These are phyloP conservation scores for Drosophila antonietae DNA, from an alignment of 2,888 invertebrate genomes.

Conservation along the genomic window DNA sequence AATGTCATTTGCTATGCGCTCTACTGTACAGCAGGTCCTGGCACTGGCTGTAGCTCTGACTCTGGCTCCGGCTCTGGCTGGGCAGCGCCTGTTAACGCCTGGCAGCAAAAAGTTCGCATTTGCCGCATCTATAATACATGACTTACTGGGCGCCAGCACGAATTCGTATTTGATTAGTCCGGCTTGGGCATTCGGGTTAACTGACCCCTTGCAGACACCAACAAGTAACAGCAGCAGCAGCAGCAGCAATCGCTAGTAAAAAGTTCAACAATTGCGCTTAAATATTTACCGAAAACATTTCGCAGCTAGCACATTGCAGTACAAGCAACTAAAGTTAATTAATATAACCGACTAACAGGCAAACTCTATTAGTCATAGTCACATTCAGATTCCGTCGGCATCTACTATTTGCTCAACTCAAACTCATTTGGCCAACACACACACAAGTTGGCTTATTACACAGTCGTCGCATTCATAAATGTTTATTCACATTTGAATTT, in stretches of 20 bases:
- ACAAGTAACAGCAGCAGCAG: constrained; percentile 11
- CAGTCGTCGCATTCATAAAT: constrained; percentile 23
- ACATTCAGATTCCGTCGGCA: constrained; percentile 7
- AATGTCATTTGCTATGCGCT: constrained; percentile 71
- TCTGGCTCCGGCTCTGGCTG: constrained; percentile 7
- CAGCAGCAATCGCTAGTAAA: constrained; percentile 6
- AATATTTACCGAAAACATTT: constrained; percentile 55
- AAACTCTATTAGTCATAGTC: constrained; percentile 25
- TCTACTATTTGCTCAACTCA: constrained; percentile 37
- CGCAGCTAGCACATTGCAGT: constrained; percentile 26
- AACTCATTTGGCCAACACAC: constrained; percentile 48
- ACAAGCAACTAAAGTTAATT: constrained; percentile 40
- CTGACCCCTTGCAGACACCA: constrained; percentile 59
- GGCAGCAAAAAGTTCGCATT: constrained; percentile 68
- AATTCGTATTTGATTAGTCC: constrained; percentile 57
- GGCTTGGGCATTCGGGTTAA: constrained; percentile 53
- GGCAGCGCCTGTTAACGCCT: constrained; percentile 20
- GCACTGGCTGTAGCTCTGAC: not conserved
- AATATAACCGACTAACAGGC: constrained; percentile 24
- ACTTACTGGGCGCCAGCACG: constrained; percentile 39
- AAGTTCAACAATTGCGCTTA: constrained; percentile 36
- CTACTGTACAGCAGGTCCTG: constrained; percentile 33
- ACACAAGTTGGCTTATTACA: constrained; percentile 6
- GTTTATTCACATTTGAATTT: constrained; percentile 27
- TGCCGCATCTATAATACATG: constrained; percentile 68